A percentile compares a stretch with the other conserved stretches of the same genome.
These are phyloP conservation scores for Empis stercorea DNA, from an alignment of 2,888 invertebrate species.

Conservation along the genomic window DNA sequence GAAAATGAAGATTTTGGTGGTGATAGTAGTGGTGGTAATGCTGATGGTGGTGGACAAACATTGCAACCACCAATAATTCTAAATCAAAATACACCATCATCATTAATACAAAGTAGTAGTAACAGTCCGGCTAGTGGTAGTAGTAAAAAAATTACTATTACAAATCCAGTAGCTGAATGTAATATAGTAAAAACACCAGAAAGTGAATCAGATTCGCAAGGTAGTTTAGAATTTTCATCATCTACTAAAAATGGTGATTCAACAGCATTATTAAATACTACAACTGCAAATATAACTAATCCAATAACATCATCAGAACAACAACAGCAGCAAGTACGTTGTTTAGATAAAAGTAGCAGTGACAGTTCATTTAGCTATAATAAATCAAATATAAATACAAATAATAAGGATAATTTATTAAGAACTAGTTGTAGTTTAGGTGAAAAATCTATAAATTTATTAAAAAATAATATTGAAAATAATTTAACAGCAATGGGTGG, in stretches of 20 bases:
- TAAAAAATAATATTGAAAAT: neutral
- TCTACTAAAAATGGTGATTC: conserved; percentile 12
- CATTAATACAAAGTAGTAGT: neutral
- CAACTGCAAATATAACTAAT: neutral
- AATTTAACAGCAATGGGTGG: neutral
- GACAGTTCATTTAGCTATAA: too few relatives aligned
- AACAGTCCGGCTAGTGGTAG: neutral
- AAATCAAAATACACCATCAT: neutral
- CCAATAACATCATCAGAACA: too few relatives aligned
- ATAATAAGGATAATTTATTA: conserved; percentile 1
- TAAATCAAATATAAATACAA: neutral
- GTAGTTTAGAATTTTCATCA: conserved; percentile 25
- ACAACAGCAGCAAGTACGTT: too few relatives aligned
- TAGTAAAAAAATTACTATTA: conserved; percentile 4
- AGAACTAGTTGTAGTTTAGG: conserved; percentile 12
- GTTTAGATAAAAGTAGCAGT: too few relatives aligned
- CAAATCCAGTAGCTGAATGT: neutral
- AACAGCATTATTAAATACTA: neutral
- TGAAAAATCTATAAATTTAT: neutral
- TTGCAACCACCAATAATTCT: conserved; percentile 13
- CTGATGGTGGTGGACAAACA: conserved; percentile 29
- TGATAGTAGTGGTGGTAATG: conserved; percentile 47
- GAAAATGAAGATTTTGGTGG: conserved; percentile 80
- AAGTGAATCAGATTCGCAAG: conserved; percentile 29
- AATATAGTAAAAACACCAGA: conserved; percentile 5